Base-by-base conservation (phyloP, 2,888 invertebrate genomes). In the Xylota segnis region DNA sequence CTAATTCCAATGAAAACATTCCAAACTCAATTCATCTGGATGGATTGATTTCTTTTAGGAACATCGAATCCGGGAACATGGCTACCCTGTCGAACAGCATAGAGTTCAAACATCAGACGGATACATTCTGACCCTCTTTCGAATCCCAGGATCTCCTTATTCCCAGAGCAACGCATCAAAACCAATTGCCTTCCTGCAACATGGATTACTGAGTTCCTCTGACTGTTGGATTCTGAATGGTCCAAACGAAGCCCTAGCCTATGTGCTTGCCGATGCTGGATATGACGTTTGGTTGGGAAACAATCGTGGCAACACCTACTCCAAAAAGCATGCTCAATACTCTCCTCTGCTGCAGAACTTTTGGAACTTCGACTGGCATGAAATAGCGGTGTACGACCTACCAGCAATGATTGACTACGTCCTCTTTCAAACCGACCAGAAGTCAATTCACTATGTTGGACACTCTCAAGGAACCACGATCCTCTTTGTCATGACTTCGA, bases 221-320 rank as follows among this genome's bases (percentile, higher is more conserved):
- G 94, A 95, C 9, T 95, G 95, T 89, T 97, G 95, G 94, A 93
- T 97, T 4, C 91, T 96, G 50, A 94, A 95, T 90, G 95, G 95
- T 0, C 95, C 95, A 0, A 94, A 94, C 45, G 93, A 94, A 0
- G 93, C 94, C 2, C 82, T 91, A 43, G 91, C 91, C 0, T 92
- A 91, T 66, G 89, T 91, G 89, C 90, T 96, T 32, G 95, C 95
- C 4, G 95, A 96, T 88, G 93, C 93, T 87, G 96, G 95, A 4
- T 96, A 94, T 88, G 96, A 96, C 87, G 96, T 96, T 0, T 97
- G 97, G 97, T 90, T 97, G 91, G 96, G 96, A 0, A 97, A 97
- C 90, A 94, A 94, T 4, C 94, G 97, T 4, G 97, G 96, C 5
- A 96, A 95, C 89, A 93, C 93, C 0, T 95, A 95, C 88, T 93